Percentiles rank a stretch among this genome's conserved stretches.
Evolutionary conservation across 2,113 vertebrate species (phyloP).

Genomic region (Pelmatolapia mariae): DNA sequence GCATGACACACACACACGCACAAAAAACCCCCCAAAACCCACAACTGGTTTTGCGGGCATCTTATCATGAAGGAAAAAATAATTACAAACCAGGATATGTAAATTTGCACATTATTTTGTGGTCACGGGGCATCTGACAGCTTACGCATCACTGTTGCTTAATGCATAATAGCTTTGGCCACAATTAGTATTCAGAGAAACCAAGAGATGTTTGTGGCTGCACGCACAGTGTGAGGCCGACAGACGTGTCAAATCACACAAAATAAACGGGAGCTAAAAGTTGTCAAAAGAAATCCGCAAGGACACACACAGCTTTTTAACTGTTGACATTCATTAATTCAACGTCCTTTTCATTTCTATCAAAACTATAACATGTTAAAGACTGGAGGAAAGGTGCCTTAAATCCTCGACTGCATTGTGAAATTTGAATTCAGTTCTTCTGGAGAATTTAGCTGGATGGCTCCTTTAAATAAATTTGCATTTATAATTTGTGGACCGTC

Average conservation of each 20-base stretch:
- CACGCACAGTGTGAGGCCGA: slow-evolving; percentile 40
- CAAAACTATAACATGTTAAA: slow-evolving; percentile 46
- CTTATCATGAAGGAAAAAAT: slow-evolving; percentile 46
- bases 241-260: slow-evolving; percentile 61
- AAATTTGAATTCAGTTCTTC: background rate
- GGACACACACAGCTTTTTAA: slow-evolving; percentile 44
- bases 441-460: background rate
- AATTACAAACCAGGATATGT: slow-evolving; percentile 50
- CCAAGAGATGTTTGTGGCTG: slow-evolving; percentile 48
- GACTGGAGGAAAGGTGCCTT: slow-evolving; percentile 29
- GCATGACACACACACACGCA: background rate
- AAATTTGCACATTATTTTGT: slow-evolving; percentile 69
- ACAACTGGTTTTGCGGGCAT: slow-evolving; percentile 19
- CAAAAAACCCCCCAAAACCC: background rate
- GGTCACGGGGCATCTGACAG: slow-evolving; percentile 63
- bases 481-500: background rate
- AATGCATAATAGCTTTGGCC: slow-evolving; percentile 56
- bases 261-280: slow-evolving; percentile 59
- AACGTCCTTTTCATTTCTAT: slow-evolving; percentile 50
- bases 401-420: slow-evolving; percentile 17
- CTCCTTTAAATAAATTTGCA: slow-evolving; percentile 10
- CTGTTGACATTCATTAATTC: slow-evolving; percentile 64
- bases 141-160: slow-evolving; percentile 50
- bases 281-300: slow-evolving; percentile 58
- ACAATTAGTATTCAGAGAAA: slow-evolving; percentile 68